phyloP scores from a whole-genome alignment of 2,113 vertebrate species.

The Pipa parva region DNA sequence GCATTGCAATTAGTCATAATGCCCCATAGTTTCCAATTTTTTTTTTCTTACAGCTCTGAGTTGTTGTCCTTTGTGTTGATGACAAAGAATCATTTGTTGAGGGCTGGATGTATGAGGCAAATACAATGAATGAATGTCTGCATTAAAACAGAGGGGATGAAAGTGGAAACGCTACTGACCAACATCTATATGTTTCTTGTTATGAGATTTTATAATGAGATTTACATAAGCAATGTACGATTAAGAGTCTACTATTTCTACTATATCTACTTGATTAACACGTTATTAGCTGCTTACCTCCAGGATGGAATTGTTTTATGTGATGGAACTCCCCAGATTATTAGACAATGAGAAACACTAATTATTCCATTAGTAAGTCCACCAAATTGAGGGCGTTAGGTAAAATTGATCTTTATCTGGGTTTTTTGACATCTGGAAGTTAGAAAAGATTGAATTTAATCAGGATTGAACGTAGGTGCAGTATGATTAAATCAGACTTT shows the following conservation, averaged over 20 bases:
- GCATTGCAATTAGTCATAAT: constrained; percentile 70
- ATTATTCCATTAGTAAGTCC: too few relatives aligned
- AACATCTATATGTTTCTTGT: constrained; percentile 15
- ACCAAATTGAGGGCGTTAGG: too few relatives aligned
- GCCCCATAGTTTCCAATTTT: constrained; percentile 61
- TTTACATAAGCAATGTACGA: background rate
- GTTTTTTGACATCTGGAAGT: too few relatives aligned
- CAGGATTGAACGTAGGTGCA: too few relatives aligned
- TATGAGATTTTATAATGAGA: constrained; percentile 7
- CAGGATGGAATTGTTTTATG: too few relatives aligned
- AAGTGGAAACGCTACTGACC: constrained; percentile 46
- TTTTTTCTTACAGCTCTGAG: constrained; percentile 59
- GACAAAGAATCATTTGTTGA: constrained; percentile 71
- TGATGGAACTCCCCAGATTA: too few relatives aligned
- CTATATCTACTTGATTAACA: background rate
- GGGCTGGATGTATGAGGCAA: constrained; percentile 66
- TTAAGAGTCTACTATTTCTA: too few relatives aligned
- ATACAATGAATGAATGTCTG: constrained; percentile 68
- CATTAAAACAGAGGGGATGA: constrained; percentile 48
- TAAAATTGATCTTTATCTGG: too few relatives aligned
- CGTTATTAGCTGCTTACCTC: too few relatives aligned
- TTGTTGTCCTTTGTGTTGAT: constrained; percentile 65
- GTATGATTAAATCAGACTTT: too few relatives aligned
- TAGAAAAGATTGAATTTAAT: too few relatives aligned
- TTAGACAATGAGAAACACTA: too few relatives aligned